Evolutionary conservation across 2,797 vertebrate genomes (phyloP).

Genomic region (Amblyraja radiata): DNA sequence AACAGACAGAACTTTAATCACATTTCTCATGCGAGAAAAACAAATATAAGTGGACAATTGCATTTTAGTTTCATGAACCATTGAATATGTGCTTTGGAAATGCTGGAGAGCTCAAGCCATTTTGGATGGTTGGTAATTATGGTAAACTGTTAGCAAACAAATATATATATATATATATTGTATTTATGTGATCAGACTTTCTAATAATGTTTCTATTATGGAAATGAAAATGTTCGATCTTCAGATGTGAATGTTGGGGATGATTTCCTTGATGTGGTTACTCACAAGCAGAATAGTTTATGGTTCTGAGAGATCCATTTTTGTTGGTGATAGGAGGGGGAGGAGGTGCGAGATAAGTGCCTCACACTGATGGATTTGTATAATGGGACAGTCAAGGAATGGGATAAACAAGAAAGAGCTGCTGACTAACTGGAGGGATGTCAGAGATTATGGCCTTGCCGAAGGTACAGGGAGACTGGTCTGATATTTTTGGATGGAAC

Average conservation of each 20-base stretch:
- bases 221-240: constrained; percentile 1
- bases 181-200: background rate
- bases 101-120: background rate
- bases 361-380: background rate
- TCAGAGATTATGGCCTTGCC: background rate
- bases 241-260: background rate
- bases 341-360: background rate
- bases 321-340: background rate
- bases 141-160: background rate
- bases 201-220: background rate
- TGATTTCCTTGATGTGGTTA: background rate
- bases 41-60: background rate
- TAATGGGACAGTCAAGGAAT: background rate
- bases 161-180: background rate
- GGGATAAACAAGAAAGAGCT: background rate
- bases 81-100: background rate
- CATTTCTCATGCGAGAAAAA: background rate
- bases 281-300: background rate
- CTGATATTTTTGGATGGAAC: constrained; percentile 3
- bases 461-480: background rate
- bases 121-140: background rate
- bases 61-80: background rate
- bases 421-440: background rate
- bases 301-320: background rate
- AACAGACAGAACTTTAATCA: constrained; percentile 26